Base-by-base conservation (phyloP, 2,888 invertebrate species). In the Lochmaea capreae region DNA sequence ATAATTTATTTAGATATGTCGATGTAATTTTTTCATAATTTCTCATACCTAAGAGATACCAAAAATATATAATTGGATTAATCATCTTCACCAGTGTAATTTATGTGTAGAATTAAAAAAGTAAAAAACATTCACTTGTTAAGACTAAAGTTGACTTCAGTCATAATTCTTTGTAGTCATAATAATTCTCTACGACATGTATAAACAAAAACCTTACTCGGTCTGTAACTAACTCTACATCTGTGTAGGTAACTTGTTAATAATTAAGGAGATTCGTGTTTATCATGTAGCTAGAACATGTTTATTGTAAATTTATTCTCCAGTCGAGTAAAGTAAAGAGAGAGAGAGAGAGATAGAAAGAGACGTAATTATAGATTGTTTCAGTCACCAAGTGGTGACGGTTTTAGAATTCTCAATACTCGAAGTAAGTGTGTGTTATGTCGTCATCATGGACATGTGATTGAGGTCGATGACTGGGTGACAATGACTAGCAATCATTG, bases 241-340 rank as follows among this genome's bases (percentile, higher is more conserved):
- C 61, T 68, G 79, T 83, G 82, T 82, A 82, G 81, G 81, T 81
- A 83, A 83, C 81, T 83, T 84, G 85, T 85, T 85, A 65, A 84
- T 85, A 85, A 86, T 85, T 86, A 85, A 85, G 83, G 81, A 80
- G 82, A 84, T 83, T 84, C 84, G 80, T 86, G 86, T 86, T 82
- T 81, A 80, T 82, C 85, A 82, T 84, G 85, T 85, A 84, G 82
- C 83, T 83, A 83, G 83, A 84, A 85, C 85, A 84, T 85, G 85
- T 85, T 85, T 83, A 83, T 83, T 83, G 85, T 85, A 85, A 86
- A 86, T 86, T 86, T 86, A 86, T 85, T 85, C 84, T 79, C 78
- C 78, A 78, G 80, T 77, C 77, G 80, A 79, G 80, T 49, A 54
- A 58, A 8, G 70, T 63, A 71, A 16, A 71, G 49, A 65, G 65